Conservation (phyloP, 53 echinoderm and acorn worm genomes). For the Henricia sp. region DNA sequence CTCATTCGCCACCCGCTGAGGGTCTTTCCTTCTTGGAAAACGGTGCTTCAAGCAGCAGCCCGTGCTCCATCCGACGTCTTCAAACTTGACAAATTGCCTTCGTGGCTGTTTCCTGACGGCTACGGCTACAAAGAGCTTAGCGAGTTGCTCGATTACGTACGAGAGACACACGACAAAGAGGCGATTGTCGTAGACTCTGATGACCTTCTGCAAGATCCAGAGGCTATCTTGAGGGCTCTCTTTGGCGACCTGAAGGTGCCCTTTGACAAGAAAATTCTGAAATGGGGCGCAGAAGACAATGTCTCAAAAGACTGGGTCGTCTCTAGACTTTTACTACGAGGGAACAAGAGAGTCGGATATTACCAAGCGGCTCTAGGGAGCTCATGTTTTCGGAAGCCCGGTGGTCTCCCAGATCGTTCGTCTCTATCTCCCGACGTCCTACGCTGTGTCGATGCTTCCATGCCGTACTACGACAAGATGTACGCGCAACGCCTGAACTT, state of each 20-base stretch:
- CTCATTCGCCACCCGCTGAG: conserved; percentile 35
- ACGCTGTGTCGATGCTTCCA: conserved; percentile 49
- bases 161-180: neutral
- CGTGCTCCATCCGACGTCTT: too few species aligned
- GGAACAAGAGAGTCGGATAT: neutral
- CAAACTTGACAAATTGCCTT: conserved; percentile 1
- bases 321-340: neutral
- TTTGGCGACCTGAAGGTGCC: conserved; percentile 26
- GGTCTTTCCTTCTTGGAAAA: conserved; percentile 11
- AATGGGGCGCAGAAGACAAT: conserved; percentile 21
- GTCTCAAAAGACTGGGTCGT: conserved; percentile 25
- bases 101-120: neutral
- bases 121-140: neutral
- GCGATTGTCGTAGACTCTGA: conserved; percentile 45
- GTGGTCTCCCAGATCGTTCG: conserved; percentile 1
- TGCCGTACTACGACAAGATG: conserved; percentile 63
- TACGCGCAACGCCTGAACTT: conserved; percentile 43
- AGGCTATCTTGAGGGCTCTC: conserved; percentile 26
- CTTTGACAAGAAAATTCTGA: conserved; percentile 39
- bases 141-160: conserved; percentile 22
- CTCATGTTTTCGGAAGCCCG: neutral
- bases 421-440: conserved; percentile 45
- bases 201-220: conserved; percentile 43
- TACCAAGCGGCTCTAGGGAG: neutral
- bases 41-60: neutral